Conservation (phyloP, 2,888 invertebrate species). For the Eledona agricola region DNA sequence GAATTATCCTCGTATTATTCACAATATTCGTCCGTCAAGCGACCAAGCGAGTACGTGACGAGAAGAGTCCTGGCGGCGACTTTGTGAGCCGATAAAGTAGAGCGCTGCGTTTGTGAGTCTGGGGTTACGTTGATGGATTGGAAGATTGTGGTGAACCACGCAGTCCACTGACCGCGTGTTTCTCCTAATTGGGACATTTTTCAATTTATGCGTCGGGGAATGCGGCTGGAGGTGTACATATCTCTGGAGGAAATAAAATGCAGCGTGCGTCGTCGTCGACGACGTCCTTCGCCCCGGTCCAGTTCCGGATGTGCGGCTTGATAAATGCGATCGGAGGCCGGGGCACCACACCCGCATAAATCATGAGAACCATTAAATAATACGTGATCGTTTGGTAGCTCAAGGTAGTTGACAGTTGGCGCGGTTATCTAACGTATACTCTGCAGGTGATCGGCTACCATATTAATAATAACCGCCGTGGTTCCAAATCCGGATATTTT, state of each 20-base stretch:
- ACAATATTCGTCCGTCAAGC: constrained; percentile 46
- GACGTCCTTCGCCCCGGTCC: constrained; percentile 24
- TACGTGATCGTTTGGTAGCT: constrained; percentile 54
- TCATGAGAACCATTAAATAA: constrained; percentile 53
- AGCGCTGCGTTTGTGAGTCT: constrained; percentile 45
- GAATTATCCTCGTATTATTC: constrained; percentile 50
- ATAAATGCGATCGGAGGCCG: constrained; percentile 43
- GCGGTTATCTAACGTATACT: constrained; percentile 51
- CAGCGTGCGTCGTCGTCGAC: constrained; percentile 15
- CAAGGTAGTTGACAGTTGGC: constrained; percentile 55
- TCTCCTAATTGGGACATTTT: constrained; percentile 50
- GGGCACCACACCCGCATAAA: constrained; percentile 53
- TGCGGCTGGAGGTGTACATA: constrained; percentile 50
- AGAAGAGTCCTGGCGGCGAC: constrained; percentile 47
- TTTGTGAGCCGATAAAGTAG: too few relatives aligned
- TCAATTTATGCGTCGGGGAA: constrained; percentile 51
- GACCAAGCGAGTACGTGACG: constrained; percentile 51
- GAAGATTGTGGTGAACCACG: too few relatives aligned
- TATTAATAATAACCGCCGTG: constrained; percentile 43
- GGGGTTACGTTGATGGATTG: too few relatives aligned
- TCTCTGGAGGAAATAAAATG: constrained; percentile 13
- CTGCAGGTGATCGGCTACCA: constrained; percentile 53
- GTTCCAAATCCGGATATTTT: constrained; percentile 35
- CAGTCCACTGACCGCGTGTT: too few relatives aligned
- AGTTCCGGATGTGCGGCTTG: constrained; percentile 42